A percentile compares a stretch with the other conserved stretches of the same genome.
Evolutionary conservation across 2,888 invertebrate genomes (phyloP).

Genomic region (Amitus sp.): DNA sequence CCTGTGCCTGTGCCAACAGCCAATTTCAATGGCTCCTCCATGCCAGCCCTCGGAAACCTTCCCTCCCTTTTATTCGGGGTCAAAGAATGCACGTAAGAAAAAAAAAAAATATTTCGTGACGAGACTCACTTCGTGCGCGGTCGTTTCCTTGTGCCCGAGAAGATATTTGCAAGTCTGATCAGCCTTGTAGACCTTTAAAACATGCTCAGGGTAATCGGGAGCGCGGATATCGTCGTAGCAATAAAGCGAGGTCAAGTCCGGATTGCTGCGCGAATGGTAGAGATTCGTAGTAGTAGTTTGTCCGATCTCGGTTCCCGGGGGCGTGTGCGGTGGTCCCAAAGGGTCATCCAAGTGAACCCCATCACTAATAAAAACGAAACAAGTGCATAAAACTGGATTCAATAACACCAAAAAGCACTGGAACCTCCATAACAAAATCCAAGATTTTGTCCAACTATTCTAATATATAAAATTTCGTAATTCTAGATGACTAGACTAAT

Average conservation of each 20-base stretch:
- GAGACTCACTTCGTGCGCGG: constrained; percentile 76
- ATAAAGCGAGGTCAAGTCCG: constrained; percentile 80
- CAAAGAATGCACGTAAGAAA: constrained; percentile 70
- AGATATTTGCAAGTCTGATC: constrained; percentile 99
- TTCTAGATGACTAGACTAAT: too few species aligned
- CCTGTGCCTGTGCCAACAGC: constrained; percentile 62
- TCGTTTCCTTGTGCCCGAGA: constrained; percentile 92
- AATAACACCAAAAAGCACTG: not conserved
- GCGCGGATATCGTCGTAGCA: constrained; percentile 84
- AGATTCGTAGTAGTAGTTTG: constrained; percentile 71
- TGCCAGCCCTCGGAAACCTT: constrained; percentile 51
- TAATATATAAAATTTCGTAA: too few species aligned
- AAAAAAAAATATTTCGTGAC: too few species aligned
- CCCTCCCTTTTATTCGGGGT: constrained; percentile 73
- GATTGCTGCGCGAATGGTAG: constrained; percentile 90
- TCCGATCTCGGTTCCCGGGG: constrained; percentile 64
- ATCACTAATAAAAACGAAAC: constrained; percentile 61
- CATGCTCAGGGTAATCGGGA: constrained; percentile 94
- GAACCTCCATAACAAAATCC: too few species aligned
- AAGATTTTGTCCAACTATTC: too few species aligned
- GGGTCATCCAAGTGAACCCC: constrained; percentile 76
- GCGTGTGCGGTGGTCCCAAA: constrained; percentile 66
- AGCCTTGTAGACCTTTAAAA: constrained; percentile 93
- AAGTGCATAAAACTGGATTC: constrained; percentile 46
- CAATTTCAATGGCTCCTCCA: constrained; percentile 31